Base-by-base conservation (phyloP, 2,888 invertebrate species). In the Rhopalosiphum nymphaeae region DNA sequence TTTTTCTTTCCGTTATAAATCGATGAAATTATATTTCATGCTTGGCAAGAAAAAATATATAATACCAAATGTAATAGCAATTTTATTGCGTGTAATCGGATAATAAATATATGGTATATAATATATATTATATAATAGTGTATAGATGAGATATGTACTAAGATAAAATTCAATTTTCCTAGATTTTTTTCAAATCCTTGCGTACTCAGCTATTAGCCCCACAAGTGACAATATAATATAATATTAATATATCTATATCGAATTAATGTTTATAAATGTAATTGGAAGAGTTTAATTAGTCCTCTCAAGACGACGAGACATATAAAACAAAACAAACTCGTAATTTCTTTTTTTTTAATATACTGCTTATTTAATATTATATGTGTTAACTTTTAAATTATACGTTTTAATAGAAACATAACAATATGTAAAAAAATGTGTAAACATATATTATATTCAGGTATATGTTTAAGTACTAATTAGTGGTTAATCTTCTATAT, bases 21-120 rank as follows among this genome's bases (percentile, higher is more conserved):
- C 94, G 61, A 53, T 91, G 86, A 86, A 94, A 94, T 94, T 91
- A 94, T 91, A 91, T 90, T 91, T 90, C 91, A 94, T 90, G 53
- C 91, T 46, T 9, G 78, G 46, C 44, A 89, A 87, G 61, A 53
- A 92, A 87, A 92, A 61, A 67, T 56, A 53, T 93, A 21, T 49
- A 78, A 53, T 94, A 85, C 49, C 3, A 89, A 13, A 90, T 46
- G 56, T 29, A 86, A 85, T 42, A 89, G 56, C 49, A 42, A 92
- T 93, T 90, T 21, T 46, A 57, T 93, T 85, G 57, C 57, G 46
- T 61, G 26, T 90, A 90, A 90, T 93, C 93, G 93, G 85, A 93
- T 93, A 44, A 93, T 78, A 84, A 78, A 78, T 78, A 78, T 78
- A 29, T 53, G 49, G 29, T 36, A 42, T 84, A 84, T 57, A 49